Base-by-base conservation (phyloP, 1,140 invertebrate genomes). In the Pseudachorutes palmiensis region DNA sequence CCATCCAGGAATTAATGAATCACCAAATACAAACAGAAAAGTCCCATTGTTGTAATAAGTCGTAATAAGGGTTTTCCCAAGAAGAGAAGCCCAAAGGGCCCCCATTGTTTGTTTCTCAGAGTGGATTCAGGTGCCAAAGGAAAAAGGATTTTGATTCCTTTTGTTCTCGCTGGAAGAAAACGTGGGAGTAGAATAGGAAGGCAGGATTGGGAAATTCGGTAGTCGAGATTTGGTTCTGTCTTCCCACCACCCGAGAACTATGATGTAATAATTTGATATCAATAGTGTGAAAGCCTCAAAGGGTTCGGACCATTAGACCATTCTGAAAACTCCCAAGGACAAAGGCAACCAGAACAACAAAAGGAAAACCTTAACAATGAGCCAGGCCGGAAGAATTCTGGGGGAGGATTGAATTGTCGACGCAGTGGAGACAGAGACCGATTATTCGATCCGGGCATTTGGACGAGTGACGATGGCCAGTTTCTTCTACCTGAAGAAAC, bases 211-310 rank as follows among this genome's bases (percentile, higher is more conserved):
- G 51, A 55, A 55, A 55, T 55, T 22, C 51, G 24, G 51, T 55
- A 55, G 51, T 22, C n/a, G 51, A 55, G 24, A 55, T 55, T 22
- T 22, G 24, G 51, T 55, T 14, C 9, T 22, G 24, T 14, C 51
- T 26, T 16, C 5, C 51, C 24, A 55, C 5, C 19, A 12, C 9
- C 9, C 36, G 9, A 19, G 36, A 9, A 9, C 36, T 19, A 45
- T 55, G 51, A 55, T 55, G 51, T 55, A 55, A 55, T 55, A 55
- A 55, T 55, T 55, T 55, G 51, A 55, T 55, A 55, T 55, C 51
- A 55, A 55, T 55, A 55, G 51, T 55, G 12, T 16, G 14, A 55
- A 55, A 55, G 24, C 12, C 24, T 24, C 12, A 14, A 55, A 55
- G 51, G 51, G 51, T 55, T 26, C 51, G 19, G 36, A 41, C 5